These are phyloP conservation scores for Galerucella nymphaeae DNA, from an alignment of 2,888 invertebrate species.

Conservation along the genomic window DNA sequence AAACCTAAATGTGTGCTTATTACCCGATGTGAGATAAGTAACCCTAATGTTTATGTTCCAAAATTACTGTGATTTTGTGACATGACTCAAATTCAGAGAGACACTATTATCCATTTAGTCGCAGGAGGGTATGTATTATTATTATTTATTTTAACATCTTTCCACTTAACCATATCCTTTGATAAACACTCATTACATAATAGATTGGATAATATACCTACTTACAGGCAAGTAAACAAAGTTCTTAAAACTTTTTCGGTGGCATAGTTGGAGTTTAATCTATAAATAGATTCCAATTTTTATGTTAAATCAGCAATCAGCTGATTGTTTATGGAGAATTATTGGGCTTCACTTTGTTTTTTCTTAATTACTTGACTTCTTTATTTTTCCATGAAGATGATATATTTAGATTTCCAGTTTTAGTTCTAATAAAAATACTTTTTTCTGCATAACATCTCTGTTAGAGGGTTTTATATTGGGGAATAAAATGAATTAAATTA, in stretches of 20 bases:
- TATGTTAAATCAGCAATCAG: slow-evolving; percentile 26
- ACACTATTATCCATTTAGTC: slow-evolving; percentile 92
- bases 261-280: background rate
- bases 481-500: background rate
- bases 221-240: slow-evolving; percentile 5
- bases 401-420: background rate
- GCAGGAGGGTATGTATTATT: slow-evolving; percentile 89
- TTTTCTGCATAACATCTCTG: background rate
- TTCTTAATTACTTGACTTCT: slow-evolving; percentile 16
- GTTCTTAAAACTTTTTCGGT: slow-evolving; percentile 4
- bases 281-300: slow-evolving; percentile 23
- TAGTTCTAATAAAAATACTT: background rate
- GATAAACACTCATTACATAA: slow-evolving; percentile 35
- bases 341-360: slow-evolving; percentile 27
- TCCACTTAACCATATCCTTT: background rate
- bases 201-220: background rate
- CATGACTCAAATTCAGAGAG: slow-evolving; percentile 83
- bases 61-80: slow-evolving; percentile 51
- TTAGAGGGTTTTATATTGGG: background rate
- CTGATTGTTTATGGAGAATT: slow-evolving; percentile 32
- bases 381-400: background rate
- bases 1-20: slow-evolving; percentile 26
- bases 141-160: slow-evolving; percentile 8
- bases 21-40: slow-evolving; percentile 20
- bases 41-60: slow-evolving; percentile 36